Conservation (phyloP, 2,888 invertebrate species). For the Athalia rosae region DNA sequence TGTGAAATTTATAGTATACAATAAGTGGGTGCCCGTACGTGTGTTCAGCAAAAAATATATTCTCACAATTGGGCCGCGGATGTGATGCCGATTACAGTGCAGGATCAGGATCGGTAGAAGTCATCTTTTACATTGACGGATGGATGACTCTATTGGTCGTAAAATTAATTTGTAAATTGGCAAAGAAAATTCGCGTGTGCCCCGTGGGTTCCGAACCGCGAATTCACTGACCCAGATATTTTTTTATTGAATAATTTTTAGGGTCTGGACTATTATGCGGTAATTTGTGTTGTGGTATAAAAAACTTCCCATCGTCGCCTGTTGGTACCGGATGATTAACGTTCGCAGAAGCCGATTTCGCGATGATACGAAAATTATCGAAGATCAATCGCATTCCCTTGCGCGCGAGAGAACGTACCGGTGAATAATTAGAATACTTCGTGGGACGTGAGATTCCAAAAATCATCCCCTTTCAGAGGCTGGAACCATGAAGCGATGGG, state of each 20-base stretch:
- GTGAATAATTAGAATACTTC: too few relatives aligned
- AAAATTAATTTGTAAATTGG: constrained; percentile 37
- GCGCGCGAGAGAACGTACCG: too few relatives aligned
- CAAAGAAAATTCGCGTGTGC: constrained; percentile 41
- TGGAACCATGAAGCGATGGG: neutral
- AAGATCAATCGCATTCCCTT: too few relatives aligned
- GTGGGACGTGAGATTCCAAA: too few relatives aligned
- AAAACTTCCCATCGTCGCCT: neutral
- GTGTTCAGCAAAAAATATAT: neutral
- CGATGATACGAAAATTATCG: neutral
- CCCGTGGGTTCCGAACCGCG: neutral
- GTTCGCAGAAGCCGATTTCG: neutral
- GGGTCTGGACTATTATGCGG: constrained; percentile 13
- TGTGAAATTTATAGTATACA: too few relatives aligned
- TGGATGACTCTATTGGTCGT: constrained; percentile 18
- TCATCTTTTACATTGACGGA: constrained; percentile 24
- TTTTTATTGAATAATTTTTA: constrained; percentile 54
- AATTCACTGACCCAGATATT: constrained; percentile 57
- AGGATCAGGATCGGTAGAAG: neutral
- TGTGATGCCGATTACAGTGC: neutral
- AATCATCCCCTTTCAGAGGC: neutral
- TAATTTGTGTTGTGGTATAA: neutral
- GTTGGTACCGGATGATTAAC: neutral
- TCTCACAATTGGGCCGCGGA: neutral
- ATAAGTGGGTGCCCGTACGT: too few relatives aligned